These are phyloP conservation scores for Eriocheir sinensis DNA, from an alignment of 1,140 invertebrate species.

Conservation along the genomic window DNA sequence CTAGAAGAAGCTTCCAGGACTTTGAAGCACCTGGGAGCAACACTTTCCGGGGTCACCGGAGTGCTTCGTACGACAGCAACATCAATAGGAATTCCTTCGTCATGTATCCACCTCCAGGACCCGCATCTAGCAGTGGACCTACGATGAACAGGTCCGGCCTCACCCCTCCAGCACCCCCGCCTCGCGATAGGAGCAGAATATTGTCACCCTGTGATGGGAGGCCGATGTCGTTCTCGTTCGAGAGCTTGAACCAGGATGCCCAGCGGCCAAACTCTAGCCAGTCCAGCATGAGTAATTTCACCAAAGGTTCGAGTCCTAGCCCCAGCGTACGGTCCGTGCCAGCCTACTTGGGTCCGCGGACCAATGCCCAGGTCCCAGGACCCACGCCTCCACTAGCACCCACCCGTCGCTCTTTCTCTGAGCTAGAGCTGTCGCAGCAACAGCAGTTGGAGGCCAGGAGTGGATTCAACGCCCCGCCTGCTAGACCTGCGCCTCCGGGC, in stretches of 20 bases:
- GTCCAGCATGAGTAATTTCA: constrained; percentile 71
- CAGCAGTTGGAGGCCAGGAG: constrained; percentile 47
- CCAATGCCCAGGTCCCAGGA: constrained; percentile 44
- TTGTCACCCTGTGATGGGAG: constrained; percentile 77
- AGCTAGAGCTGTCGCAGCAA: constrained; percentile 62
- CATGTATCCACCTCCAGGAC: constrained; percentile 84
- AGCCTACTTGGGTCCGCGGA: constrained; percentile 67
- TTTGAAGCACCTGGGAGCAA: constrained; percentile 66
- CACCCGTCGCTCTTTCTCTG: constrained; percentile 67
- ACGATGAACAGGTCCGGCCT: constrained; percentile 54
- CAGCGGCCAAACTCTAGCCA: constrained; percentile 72
- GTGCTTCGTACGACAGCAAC: constrained; percentile 80
- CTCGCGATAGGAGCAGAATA: constrained; percentile 78
- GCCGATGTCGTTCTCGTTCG: constrained; percentile 79
- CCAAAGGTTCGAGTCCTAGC: constrained; percentile 67
- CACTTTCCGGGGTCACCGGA: constrained; percentile 76
- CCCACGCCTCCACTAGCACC: constrained; percentile 56
- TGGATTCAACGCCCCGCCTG: constrained; percentile 33
- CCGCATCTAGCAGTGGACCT: background rate
- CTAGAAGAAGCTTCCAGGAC: constrained; percentile 72
- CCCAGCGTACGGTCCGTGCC: constrained; percentile 67
- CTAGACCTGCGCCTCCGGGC: constrained; percentile 50
- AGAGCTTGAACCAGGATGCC: constrained; percentile 77
- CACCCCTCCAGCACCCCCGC: constrained; percentile 79
- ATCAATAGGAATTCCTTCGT: constrained; percentile 82